Evolutionary conservation across 2,797 vertebrate species (phyloP), one percentile per base, ranked within the genome.

Genomic region (Urosaurus nigricauda): DNA sequence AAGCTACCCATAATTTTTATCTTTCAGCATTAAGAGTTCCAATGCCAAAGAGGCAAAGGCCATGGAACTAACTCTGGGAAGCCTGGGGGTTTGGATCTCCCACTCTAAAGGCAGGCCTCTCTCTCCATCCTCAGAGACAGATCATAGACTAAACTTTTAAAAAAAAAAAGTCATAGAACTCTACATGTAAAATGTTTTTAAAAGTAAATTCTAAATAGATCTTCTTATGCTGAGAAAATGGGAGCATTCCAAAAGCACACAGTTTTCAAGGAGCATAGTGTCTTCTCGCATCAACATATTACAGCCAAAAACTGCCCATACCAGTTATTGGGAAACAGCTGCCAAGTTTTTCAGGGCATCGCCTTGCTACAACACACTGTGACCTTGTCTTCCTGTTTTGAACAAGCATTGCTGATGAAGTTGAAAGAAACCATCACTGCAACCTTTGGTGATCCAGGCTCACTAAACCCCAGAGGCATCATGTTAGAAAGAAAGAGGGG

Each of bases 391-490:
- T 63, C 74, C 73, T 84, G 40, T 83, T 58, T 56, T 77, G 51
- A 80, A 73, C 29, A 74, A 53, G 40, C 63, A 58, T 74, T 92
- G 74, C 79, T 85, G 92, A 93, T 94, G 87, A 92, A 91, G 88
- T 88, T 43, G 32, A 93, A 71, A 63, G 32, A 56, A 87, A 65
- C 32, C 82, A 70, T 79, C 87, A 29, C 88, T 89, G 43, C 89
- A 93, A 77, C 43, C 65, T 89, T 93, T 91, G 84, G 88, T 53
- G 93, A 92, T 90, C 5, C 17, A 90, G 29, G 70, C 84, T 93
- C 70, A 90, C 92, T 94, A 89, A 56, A 83, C 87, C 88, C 93
- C 91, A n/a, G 60, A 92, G 92, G 93, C 93, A 90, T 63, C 86
- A n/a, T 84, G 84, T 92, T 91, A 90, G 92, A 94, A 92, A 71